Conservation (phyloP, 2,113 vertebrate species). For the Pithys albifrons region DNA sequence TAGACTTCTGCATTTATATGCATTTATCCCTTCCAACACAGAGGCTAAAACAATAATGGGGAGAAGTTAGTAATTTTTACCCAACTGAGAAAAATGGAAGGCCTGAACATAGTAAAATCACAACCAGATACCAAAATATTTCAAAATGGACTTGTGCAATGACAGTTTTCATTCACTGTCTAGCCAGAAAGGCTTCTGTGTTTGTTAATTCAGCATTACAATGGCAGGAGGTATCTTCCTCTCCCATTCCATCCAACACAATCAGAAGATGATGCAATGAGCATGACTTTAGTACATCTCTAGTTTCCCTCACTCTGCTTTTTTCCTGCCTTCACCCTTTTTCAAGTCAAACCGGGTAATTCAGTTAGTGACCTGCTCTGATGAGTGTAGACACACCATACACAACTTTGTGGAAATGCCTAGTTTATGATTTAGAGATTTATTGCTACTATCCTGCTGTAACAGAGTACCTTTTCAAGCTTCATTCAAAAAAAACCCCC, state of each 20-base stretch:
- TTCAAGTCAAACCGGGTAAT: neutral
- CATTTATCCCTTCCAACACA: neutral
- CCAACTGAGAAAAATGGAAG: neutral
- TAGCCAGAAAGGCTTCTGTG: neutral
- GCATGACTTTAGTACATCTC: neutral
- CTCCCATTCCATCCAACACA: neutral
- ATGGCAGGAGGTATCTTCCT: neutral
- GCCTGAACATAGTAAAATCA: neutral
- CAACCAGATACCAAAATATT: neutral
- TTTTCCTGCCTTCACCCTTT: neutral
- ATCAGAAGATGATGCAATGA: neutral
- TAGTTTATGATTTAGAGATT: neutral
- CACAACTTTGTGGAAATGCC: neutral
- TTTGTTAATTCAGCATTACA: neutral
- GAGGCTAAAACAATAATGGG: neutral
- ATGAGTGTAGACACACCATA: neutral
- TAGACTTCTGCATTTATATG: neutral
- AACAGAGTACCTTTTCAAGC: neutral
- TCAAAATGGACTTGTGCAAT: neutral
- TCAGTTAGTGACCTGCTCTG: neutral
- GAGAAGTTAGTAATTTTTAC: neutral
- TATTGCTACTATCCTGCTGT: neutral
- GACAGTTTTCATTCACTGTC: neutral
- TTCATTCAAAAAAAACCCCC: neutral
- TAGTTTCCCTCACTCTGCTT: neutral